These are phyloP conservation scores for Melinopterus prodromus DNA, from an alignment of 2,888 invertebrate species.

Conservation along the genomic window DNA sequence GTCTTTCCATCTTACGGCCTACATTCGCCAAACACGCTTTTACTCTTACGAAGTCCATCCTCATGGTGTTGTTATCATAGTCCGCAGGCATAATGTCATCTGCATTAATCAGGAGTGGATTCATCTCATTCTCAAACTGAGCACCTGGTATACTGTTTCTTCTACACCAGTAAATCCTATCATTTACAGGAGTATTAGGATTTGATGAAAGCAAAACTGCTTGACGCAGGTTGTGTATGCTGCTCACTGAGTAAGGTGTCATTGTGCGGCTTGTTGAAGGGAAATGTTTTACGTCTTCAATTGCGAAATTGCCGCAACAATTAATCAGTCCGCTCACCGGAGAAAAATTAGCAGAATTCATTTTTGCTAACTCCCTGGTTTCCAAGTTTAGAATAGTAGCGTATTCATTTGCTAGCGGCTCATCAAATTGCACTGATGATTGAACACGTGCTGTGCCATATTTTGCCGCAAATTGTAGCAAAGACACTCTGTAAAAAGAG, in stretches of 20 bases:
- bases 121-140: constrained; percentile 6
- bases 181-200: constrained; percentile 16
- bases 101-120: constrained; percentile 11
- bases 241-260: not conserved
- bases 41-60: constrained; percentile 14
- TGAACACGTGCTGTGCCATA: constrained; percentile 7
- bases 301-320: not conserved
- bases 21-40: constrained; percentile 7
- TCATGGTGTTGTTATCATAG: not conserved
- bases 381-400: constrained; percentile 4
- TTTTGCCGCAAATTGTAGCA: constrained; percentile 21
- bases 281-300: not conserved
- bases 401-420: not conserved
- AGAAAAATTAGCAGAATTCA: not conserved
- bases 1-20: not conserved
- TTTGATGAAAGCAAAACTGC: not conserved
- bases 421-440: not conserved
- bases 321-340: not conserved
- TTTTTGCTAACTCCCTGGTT: not conserved
- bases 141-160: constrained; percentile 17
- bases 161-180: not conserved
- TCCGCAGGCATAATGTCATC: constrained; percentile 23
- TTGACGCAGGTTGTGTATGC: not conserved
- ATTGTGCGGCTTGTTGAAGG: not conserved
- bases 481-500: constrained; percentile 16